These are phyloP conservation scores for Andinoacara biseriatus DNA, from an alignment of 2,113 vertebrate genomes.

Conservation along the genomic window DNA sequence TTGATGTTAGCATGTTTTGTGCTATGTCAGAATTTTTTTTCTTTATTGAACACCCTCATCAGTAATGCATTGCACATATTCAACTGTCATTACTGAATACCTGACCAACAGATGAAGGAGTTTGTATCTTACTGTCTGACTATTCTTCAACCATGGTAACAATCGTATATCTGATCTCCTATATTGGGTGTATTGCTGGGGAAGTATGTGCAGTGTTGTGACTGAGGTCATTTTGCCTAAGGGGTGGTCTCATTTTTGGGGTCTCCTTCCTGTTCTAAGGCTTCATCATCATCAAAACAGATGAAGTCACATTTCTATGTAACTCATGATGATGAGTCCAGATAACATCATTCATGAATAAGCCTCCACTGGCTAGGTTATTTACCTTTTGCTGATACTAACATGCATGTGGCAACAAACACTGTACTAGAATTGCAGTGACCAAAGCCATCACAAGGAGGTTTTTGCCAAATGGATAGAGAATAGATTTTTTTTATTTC, in stretches of 20 bases:
- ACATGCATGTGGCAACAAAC: neutral
- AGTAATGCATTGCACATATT: neutral
- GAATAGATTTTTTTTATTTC: no score
- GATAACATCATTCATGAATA: neutral
- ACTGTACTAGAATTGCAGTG: neutral
- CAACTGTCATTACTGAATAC: neutral
- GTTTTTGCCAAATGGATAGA: no score
- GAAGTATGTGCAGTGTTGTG: neutral
- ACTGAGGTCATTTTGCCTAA: neutral
- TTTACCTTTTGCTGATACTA: neutral
- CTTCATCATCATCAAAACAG: conserved; percentile 4
- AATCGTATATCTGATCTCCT: neutral
- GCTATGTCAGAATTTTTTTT: neutral
- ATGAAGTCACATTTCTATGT: conserved; percentile 1
- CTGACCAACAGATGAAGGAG: neutral
- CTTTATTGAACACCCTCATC: neutral
- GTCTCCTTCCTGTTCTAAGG: neutral
- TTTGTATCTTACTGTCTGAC: no score
- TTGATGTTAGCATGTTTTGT: neutral
- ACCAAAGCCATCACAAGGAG: no score
- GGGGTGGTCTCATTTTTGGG: neutral
- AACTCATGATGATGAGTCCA: neutral
- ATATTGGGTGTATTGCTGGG: neutral
- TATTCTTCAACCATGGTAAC: no score
- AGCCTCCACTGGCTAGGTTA: neutral